Base-by-base conservation (phyloP, 2,113 vertebrate species). In the Hystrix brachyura region DNA sequence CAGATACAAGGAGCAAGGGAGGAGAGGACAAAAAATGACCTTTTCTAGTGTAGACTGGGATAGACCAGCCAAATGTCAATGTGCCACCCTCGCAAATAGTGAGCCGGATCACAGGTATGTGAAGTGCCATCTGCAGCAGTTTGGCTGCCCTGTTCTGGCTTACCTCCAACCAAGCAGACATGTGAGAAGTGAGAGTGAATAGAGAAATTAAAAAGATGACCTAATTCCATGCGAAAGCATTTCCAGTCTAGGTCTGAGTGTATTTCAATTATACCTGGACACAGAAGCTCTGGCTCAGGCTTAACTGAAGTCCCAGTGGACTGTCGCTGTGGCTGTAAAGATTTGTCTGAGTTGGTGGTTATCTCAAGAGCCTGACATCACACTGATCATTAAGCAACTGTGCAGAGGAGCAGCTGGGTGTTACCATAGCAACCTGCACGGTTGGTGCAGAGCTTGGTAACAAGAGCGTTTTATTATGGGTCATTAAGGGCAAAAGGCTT, bases 401-500 rank as follows among this genome's bases (percentile, higher is more conserved):
- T 38, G 76, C n/a, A 0, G 79, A 92, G 80, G 65, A 46, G 15
- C 95, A 86, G 90, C 92, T 97, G 95, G 89, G 86, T 0, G 92
- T 98, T 97, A 53, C 98, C 94, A 97, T 94, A 85, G 95, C 94
- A 97, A 97, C 98, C 82, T 15, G 65, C 62, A 29, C 48, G 55
- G 17, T 85, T 95, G 67, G 84, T 65, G 29, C 87, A 64, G 71
- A 96, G 94, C 94, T 74, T 38, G n/a, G 94, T 82, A 97, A 97
- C 95, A 91, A 90, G 96, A 97, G 67, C 51, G 3, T 97, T 97
- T 98, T 97, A 97, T 97, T 95, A 95, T 46, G 87, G 95, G 97
- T 92, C 96, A 96, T 97, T 94, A 97, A 97, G 97, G 95, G 94
- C 90, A 97, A 97, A 96, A 94, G 87, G 87, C 71, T 94, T 97